These are phyloP conservation scores for Pagrus major DNA, from an alignment of 2,113 vertebrate genomes.

Conservation along the genomic window DNA sequence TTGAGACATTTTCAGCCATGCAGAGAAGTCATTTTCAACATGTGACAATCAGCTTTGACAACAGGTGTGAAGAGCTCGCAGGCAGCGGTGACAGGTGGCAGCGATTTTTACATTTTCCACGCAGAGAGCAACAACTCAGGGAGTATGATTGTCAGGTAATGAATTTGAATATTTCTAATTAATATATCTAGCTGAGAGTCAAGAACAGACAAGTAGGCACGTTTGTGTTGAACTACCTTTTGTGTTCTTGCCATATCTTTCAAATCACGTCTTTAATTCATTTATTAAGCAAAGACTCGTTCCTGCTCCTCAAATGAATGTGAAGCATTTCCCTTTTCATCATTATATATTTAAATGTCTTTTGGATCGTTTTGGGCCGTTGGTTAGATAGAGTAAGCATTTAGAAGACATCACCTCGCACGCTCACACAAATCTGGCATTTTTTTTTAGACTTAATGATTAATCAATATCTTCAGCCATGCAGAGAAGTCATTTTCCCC, in stretches of 20 bases:
- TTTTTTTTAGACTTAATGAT: not conserved
- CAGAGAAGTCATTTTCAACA: conserved; percentile 14
- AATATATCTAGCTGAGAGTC: not conserved
- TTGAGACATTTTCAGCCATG: not conserved
- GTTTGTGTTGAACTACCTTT: no score
- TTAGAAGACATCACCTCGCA: not conserved
- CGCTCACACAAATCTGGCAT: not conserved
- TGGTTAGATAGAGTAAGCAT: not conserved
- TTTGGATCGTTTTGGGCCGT: no score
- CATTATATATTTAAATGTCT: not conserved
- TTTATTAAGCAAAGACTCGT: not conserved
- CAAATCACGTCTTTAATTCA: no score
- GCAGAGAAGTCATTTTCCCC: not conserved
- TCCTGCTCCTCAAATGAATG: not conserved
- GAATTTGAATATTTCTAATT: not conserved
- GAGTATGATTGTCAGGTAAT: not conserved
- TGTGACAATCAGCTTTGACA: not conserved
- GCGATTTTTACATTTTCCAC: not conserved
- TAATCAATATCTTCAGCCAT: not conserved
- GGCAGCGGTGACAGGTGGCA: not conserved
- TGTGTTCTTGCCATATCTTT: no score
- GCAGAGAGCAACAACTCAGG: not conserved
- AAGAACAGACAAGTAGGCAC: not conserved
- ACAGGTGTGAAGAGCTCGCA: not conserved
- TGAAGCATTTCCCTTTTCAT: not conserved